Evolutionary conservation across 2,113 vertebrate species (phyloP).

Genomic region (Malurus melanocephalus): DNA sequence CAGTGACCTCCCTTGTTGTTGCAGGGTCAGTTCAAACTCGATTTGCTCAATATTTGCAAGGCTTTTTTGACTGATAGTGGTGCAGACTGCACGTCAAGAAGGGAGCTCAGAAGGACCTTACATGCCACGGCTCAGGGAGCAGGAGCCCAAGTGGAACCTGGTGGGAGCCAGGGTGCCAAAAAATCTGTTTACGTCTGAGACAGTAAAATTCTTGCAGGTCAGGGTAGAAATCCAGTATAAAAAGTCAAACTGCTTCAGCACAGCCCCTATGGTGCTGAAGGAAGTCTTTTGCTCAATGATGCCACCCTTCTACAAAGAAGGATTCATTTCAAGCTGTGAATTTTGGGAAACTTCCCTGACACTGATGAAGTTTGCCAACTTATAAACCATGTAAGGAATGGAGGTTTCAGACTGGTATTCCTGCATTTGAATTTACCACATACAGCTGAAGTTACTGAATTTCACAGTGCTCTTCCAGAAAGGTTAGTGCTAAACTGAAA

Average conservation of each 20-base stretch:
- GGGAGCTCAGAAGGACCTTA: slow-evolving; percentile 21
- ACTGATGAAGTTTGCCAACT: background rate
- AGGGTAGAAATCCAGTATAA: slow-evolving; percentile 2
- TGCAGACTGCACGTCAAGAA: background rate
- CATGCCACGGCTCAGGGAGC: background rate
- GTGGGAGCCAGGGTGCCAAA: background rate
- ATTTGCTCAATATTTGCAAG: background rate
- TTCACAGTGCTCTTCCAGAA: slow-evolving; percentile 2
- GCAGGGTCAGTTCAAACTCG: background rate
- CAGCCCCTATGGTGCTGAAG: background rate
- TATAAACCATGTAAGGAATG: background rate
- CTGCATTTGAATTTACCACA: slow-evolving; percentile 22
- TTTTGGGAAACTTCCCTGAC: slow-evolving; percentile 43
- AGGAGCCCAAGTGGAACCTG: slow-evolving; percentile 9
- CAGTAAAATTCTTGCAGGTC: slow-evolving; percentile 22
- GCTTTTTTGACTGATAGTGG: background rate
- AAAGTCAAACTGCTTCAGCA: slow-evolving; percentile 14
- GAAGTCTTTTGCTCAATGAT: slow-evolving; percentile 23
- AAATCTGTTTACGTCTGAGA: slow-evolving; percentile 21
- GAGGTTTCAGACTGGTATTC: slow-evolving; percentile 36
- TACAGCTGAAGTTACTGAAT: slow-evolving; percentile 6
- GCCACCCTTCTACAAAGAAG: slow-evolving; percentile 45
- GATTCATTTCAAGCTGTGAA: slow-evolving; percentile 52
- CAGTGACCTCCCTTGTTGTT: background rate
- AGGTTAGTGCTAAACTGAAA: slow-evolving; percentile 11